A percentile compares a stretch with the other conserved stretches of the same genome.
phyloP scores from a whole-genome alignment of 1,140 invertebrate genomes.

The Diorhabda elongata region DNA sequence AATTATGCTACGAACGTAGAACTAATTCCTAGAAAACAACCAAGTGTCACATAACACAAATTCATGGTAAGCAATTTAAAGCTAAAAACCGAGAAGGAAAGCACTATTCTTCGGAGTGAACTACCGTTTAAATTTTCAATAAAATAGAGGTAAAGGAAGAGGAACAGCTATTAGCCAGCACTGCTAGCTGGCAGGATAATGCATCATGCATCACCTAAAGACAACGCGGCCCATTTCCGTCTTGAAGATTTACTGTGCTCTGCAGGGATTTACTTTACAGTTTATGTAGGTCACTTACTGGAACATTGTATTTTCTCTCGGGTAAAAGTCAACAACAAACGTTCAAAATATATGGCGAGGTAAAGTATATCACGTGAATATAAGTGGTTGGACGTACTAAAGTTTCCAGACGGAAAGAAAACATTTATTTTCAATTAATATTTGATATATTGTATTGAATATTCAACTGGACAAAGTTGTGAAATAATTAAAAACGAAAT shows the following conservation, averaged over 20 bases:
- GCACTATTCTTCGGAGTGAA: not conserved
- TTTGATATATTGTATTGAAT: too few species aligned
- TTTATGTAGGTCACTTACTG: not conserved
- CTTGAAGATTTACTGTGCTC: not conserved
- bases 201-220: conserved; percentile 10
- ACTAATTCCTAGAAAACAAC: conserved; percentile 2
- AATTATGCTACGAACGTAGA: not conserved
- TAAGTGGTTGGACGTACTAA: too few species aligned
- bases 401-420: too few species aligned
- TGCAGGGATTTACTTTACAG: not conserved
- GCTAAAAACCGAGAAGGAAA: not conserved
- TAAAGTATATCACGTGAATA: too few species aligned
- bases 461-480: too few species aligned
- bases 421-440: too few species aligned
- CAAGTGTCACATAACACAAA: conserved; percentile 1
- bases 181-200: conserved; percentile 8
- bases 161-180: not conserved
- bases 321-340: not conserved
- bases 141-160: conserved; percentile 5
- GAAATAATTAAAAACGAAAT: too few species aligned
- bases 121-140: conserved; percentile 17
- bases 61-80: not conserved
- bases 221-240: not conserved
- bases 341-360: too few species aligned
- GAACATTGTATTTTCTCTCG: not conserved